phyloP scores from a whole-genome alignment of 2,888 invertebrate species.

The Thumatha senex region DNA sequence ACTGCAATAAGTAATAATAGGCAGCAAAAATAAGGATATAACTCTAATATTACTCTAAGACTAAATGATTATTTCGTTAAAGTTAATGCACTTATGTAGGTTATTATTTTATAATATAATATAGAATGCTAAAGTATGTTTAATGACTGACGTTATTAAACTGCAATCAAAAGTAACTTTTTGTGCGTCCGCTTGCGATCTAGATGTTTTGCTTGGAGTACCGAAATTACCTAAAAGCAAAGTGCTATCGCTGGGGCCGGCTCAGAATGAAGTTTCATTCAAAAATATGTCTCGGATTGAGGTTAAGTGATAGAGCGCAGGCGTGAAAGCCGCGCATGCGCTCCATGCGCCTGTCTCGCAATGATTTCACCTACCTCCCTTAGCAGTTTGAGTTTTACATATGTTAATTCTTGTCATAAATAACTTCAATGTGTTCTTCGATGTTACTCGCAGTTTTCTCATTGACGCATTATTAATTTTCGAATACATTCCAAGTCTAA shows the following conservation, averaged over 20 bases:
- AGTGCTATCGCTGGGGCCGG: constrained; percentile 54
- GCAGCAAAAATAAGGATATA: too few relatives aligned
- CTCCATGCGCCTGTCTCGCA: constrained; percentile 49
- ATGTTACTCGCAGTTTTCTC: constrained; percentile 16
- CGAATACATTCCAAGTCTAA: too few relatives aligned
- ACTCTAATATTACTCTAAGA: too few relatives aligned
- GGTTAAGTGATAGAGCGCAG: constrained; percentile 76
- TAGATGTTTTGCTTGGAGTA: constrained; percentile 42
- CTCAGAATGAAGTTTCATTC: constrained; percentile 75
- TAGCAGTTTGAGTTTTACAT: constrained; percentile 63
- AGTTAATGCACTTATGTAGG: too few relatives aligned
- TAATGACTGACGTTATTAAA: background rate
- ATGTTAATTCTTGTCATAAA: constrained; percentile 40
- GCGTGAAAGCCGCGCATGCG: constrained; percentile 70
- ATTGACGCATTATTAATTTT: background rate
- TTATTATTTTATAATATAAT: too few relatives aligned
- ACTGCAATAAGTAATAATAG: too few relatives aligned
- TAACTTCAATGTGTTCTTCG: constrained; percentile 32
- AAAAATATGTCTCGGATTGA: constrained; percentile 79
- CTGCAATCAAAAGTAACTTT: constrained; percentile 20
- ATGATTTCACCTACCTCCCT: constrained; percentile 75
- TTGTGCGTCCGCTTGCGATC: constrained; percentile 16
- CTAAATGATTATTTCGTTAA: too few relatives aligned
- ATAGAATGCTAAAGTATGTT: background rate
- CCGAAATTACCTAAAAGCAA: constrained; percentile 62